Conservation (phyloP, 2,113 vertebrate species). For the Caranx ignobilis region DNA sequence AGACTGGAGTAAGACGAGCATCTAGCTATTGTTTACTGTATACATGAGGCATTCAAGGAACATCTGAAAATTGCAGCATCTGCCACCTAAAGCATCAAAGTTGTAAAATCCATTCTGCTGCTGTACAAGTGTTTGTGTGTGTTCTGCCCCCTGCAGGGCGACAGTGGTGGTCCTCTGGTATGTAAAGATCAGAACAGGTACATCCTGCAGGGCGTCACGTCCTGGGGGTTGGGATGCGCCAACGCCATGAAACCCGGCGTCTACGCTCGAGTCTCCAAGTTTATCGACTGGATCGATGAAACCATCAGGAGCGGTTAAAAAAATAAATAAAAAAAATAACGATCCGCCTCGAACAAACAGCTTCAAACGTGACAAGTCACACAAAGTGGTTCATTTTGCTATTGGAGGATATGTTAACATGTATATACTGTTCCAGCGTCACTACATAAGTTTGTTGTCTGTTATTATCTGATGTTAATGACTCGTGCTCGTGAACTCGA, state of each 20-base stretch:
- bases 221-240: constrained; percentile 97
- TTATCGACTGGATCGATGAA: constrained; percentile 87
- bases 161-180: constrained; percentile 96
- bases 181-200: constrained; percentile 89
- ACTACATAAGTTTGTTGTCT: neutral
- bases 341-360: neutral
- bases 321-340: neutral
- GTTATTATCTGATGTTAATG: neutral
- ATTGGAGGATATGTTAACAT: neutral
- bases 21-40: no score
- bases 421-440: constrained; percentile 1
- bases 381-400: neutral
- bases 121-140: neutral
- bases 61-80: no score
- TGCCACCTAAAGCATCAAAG: neutral
- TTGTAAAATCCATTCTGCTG: neutral
- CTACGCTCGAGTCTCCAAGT: constrained; percentile 92
- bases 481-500: neutral
- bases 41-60: no score
- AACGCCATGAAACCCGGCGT: constrained; percentile 95
- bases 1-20: no score
- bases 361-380: neutral
- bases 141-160: constrained; percentile 84
- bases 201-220: constrained; percentile 94
- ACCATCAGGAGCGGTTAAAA: constrained; percentile 73